Conservation (phyloP, 2,113 vertebrate species). For the Leucopternis melanops region DNA sequence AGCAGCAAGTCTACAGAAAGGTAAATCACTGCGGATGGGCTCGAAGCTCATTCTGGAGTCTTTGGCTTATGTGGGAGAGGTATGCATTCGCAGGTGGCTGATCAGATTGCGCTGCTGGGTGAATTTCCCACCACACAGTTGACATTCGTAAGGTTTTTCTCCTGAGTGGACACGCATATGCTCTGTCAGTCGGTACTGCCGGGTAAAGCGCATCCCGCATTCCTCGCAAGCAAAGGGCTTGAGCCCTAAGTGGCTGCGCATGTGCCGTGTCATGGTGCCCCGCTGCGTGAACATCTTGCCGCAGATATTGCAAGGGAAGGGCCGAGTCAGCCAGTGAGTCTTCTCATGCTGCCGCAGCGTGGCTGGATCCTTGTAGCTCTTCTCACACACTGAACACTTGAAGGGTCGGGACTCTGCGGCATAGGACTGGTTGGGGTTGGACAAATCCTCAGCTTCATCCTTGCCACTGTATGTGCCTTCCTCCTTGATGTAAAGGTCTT, state of each 20-base stretch:
- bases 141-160: conserved; percentile 99
- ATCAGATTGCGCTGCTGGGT: conserved; percentile 99
- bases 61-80: conserved; percentile 97
- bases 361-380: conserved; percentile 95
- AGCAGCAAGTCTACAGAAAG: conserved; percentile 72
- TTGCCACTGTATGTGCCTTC: conserved; percentile 82
- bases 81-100: conserved; percentile 99
- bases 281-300: conserved; percentile 99
- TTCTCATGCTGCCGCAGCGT: conserved; percentile 95
- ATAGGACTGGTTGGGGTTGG: conserved; percentile 71
- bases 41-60: conserved; percentile 77
- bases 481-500: conserved; percentile 91
- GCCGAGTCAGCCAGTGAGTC: conserved; percentile 93
- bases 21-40: conserved; percentile 66
- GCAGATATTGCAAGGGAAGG: conserved; percentile 97
- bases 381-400: conserved; percentile 93
- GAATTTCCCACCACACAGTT: conserved; percentile 97
- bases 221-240: conserved; percentile 98
- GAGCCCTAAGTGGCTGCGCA: conserved; percentile 97
- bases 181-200: conserved; percentile 99
- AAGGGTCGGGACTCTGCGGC: conserved; percentile 82
- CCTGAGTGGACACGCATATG: conserved; percentile 99
- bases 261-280: conserved; percentile 99
- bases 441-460: conserved; percentile 90
- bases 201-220: conserved; percentile 98